Evolutionary conservation across 2,888 invertebrate genomes (phyloP).

Genomic region (Electrophaes corylata): DNA sequence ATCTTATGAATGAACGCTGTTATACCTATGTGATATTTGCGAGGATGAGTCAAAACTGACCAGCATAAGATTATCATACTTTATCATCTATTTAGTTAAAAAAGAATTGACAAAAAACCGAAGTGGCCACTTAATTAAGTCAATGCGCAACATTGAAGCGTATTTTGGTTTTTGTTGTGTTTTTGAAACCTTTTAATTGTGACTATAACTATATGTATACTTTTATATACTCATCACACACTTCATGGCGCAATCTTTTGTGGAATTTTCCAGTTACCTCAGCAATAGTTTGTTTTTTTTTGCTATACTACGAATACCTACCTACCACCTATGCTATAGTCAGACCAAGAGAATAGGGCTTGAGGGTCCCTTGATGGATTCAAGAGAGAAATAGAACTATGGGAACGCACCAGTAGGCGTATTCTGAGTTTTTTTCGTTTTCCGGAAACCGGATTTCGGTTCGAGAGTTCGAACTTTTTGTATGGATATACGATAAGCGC

Average conservation of each 20-base stretch:
- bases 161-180: constrained; percentile 8
- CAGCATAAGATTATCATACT: constrained; percentile 25
- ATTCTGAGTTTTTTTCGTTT: no score
- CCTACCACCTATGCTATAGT: no score
- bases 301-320: not conserved
- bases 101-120: constrained; percentile 16
- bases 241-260: not conserved
- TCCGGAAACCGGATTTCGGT: no score
- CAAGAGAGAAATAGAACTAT: no score
- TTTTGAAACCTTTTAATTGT: constrained; percentile 3
- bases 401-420: no score
- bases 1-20: no score
- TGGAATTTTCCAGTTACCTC: constrained; percentile 6
- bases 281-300: not conserved
- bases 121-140: constrained; percentile 17
- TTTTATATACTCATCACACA: no score
- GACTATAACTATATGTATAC: not conserved
- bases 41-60: constrained; percentile 42
- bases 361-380: no score
- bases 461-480: no score
- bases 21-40: no score
- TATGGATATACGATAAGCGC: no score
- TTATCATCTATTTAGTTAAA: constrained; percentile 12
- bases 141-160: constrained; percentile 18
- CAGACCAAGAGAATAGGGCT: no score